These are phyloP conservation scores for Ecliptopera silaceata DNA, from an alignment of 2,888 invertebrate genomes.

Conservation along the genomic window DNA sequence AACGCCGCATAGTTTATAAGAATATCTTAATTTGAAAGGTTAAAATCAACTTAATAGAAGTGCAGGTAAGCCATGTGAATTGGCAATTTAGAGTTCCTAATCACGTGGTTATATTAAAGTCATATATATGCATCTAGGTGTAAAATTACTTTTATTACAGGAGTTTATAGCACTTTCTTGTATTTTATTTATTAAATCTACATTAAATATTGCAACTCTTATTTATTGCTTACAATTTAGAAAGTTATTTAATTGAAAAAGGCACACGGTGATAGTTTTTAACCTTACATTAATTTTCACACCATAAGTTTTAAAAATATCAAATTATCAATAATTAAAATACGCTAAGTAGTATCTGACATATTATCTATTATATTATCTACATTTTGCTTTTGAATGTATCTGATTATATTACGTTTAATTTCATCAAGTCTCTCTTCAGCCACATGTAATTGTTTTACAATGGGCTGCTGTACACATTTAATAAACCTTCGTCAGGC, in stretches of 20 bases:
- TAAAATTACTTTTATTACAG: not conserved
- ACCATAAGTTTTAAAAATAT: not conserved
- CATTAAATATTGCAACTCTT: not conserved
- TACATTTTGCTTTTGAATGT: conserved; percentile 8
- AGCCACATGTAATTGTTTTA: conserved; percentile 10
- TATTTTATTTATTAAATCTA: not conserved
- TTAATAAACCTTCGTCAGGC: conserved; percentile 33
- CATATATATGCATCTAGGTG: too few relatives aligned
- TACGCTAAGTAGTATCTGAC: conserved; percentile 1
- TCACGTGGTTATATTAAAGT: too few relatives aligned
- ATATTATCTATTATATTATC: not conserved
- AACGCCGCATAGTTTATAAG: too few relatives aligned
- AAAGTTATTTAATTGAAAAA: not conserved
- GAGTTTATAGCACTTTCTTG: not conserved
- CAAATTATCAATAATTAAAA: not conserved
- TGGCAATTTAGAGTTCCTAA: not conserved
- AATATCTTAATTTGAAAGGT: not conserved
- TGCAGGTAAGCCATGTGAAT: not conserved
- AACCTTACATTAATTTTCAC: not conserved
- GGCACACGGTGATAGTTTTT: not conserved
- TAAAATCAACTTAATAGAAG: not conserved
- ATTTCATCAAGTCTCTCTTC: conserved; percentile 23
- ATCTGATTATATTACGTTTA: conserved; percentile 12
- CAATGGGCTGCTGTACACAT: conserved; percentile 11
- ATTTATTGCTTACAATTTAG: not conserved